Base-by-base conservation (phyloP, 1,140 invertebrate species). In the Bombus huntii region DNA sequence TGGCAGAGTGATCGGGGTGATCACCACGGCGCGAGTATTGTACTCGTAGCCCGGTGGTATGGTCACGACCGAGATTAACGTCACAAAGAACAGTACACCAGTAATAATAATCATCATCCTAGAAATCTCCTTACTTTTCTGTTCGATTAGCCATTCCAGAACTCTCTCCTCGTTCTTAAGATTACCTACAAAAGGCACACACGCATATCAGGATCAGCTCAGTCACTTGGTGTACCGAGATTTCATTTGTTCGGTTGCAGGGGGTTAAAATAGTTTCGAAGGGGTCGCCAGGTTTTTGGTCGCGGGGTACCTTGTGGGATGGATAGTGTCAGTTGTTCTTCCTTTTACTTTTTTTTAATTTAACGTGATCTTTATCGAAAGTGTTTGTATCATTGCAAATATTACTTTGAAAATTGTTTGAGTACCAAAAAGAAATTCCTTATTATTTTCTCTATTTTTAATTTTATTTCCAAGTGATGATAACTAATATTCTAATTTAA, bases 81-180 rank as follows among this genome's bases (percentile, higher is more conserved):
- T 95, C 91, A 95, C 94, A 95, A 95, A 94, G 93, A 95, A 95
- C 92, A 95, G 92, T 95, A 95, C 94, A 93, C 94, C 94, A 93
- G 93, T 95, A 91, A 94, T 95, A 93, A 95, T 95, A 93, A 95
- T 95, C 95, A 95, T 95, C 94, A 95, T 94, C 93, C 93, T 94
- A 94, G 92, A 94, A 94, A 94, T 95, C 94, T 94, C 92, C 98
- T 98, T 98, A 98, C 98, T 98, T 97, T 98, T 98, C 96, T 98
- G 98, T 96, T 98, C 97, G 96, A 98, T 96, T 96, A 98, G 97
- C 98, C 98, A 99, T 96, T 98, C 97, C 96, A 99, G 97, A 96
- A 99, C 98, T 96, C 98, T 98, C 95, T 98, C 97, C 97, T 99
- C 98, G 94, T 99, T 98, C 96, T 97, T 98, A 96, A 99, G 97